phyloP scores from a whole-genome alignment of 1,140 invertebrate genomes.

The Gonioctena quinquepunctata region DNA sequence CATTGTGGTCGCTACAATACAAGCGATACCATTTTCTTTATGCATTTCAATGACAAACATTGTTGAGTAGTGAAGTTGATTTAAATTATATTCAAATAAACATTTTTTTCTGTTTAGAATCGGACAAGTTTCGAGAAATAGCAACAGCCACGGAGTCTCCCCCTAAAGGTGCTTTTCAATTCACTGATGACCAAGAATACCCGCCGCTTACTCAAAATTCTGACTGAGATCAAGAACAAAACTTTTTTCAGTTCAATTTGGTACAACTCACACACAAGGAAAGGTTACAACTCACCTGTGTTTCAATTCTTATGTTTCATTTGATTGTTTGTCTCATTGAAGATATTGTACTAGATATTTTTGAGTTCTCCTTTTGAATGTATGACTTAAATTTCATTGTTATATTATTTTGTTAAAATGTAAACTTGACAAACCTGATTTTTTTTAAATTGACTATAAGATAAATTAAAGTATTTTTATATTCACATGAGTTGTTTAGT shows the following conservation, averaged over 20 bases:
- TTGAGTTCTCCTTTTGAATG: background rate
- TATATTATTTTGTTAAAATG: too few relatives aligned
- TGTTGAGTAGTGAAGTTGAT: too few relatives aligned
- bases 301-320: slow-evolving; percentile 45
- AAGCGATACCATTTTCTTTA: too few relatives aligned
- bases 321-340: slow-evolving; percentile 46
- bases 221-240: slow-evolving; percentile 57
- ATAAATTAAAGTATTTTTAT: too few relatives aligned
- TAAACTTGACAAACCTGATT: too few relatives aligned
- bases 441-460: too few relatives aligned
- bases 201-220: slow-evolving; percentile 76
- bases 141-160: slow-evolving; percentile 68
- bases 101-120: slow-evolving; percentile 62
- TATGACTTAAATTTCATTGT: too few relatives aligned
- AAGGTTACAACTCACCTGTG: slow-evolving; percentile 11
- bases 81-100: too few relatives aligned
- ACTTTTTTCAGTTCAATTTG: background rate
- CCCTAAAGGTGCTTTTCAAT: slow-evolving; percentile 68
- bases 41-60: too few relatives aligned
- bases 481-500: too few relatives aligned
- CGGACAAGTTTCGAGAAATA: slow-evolving; percentile 77
- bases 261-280: slow-evolving; percentile 1
- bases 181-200: slow-evolving; percentile 83
- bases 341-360: slow-evolving; percentile 21
- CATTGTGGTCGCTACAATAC: too few relatives aligned